These are phyloP conservation scores for Arctocebus calabarensis DNA, from an alignment of 2,797 vertebrate genomes.

Conservation along the genomic window DNA sequence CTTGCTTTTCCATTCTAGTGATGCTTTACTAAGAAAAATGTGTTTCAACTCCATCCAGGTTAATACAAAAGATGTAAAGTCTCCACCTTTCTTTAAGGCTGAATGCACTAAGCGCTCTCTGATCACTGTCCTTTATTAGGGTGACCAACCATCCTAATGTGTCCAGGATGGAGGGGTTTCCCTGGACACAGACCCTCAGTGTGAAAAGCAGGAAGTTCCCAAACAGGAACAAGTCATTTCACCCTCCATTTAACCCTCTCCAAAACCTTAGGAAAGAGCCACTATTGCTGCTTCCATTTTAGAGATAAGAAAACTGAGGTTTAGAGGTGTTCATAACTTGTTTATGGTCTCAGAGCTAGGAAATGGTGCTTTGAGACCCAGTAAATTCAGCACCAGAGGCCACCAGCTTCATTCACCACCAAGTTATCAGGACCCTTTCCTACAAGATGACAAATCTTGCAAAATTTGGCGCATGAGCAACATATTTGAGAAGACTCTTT, in stretches of 20 bases:
- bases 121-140: not conserved
- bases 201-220: not conserved
- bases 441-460: constrained; percentile 26
- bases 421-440: not conserved
- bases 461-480: not conserved
- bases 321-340: constrained; percentile 18
- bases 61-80: too few relatives aligned
- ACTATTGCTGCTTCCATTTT: not conserved
- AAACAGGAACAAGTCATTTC: not conserved
- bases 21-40: too few relatives aligned
- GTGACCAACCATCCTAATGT: not conserved
- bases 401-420: not conserved
- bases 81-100: too few relatives aligned
- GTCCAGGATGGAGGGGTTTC: not conserved
- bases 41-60: too few relatives aligned
- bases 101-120: too few relatives aligned
- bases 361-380: not conserved
- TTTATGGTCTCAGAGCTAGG: not conserved
- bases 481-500: not conserved
- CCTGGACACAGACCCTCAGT: not conserved
- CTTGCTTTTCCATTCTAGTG: too few relatives aligned
- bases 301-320: not conserved
- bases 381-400: constrained; percentile 1
- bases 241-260: not conserved
- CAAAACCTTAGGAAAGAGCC: not conserved